phyloP scores from a whole-genome alignment of 2,888 invertebrate species.

The Sminthurinus aureus region DNA sequence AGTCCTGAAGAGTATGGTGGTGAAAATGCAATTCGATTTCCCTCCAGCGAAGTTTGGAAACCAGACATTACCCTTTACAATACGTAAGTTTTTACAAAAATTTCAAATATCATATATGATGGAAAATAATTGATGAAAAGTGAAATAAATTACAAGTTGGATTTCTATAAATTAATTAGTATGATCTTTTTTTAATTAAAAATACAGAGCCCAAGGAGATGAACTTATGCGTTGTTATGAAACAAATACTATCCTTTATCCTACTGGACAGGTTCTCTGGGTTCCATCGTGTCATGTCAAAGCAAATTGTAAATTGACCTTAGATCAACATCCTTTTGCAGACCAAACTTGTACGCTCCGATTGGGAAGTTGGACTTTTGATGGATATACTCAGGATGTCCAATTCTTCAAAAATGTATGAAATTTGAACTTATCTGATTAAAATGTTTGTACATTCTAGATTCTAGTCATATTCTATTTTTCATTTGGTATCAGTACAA shows the following conservation, averaged over 20 bases:
- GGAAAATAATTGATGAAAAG: not conserved
- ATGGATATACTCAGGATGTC: conserved; percentile 45
- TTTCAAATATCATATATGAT: not conserved
- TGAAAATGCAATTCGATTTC: conserved; percentile 65
- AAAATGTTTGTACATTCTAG: not conserved
- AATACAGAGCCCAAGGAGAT: not conserved
- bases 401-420: conserved; percentile 43
- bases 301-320: conserved; percentile 45
- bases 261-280: conserved; percentile 44
- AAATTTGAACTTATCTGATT: not conserved
- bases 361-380: conserved; percentile 53
- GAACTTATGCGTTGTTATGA: conserved; percentile 44
- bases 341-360: conserved; percentile 48
- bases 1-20: conserved; percentile 65
- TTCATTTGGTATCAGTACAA: not conserved
- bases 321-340: conserved; percentile 39
- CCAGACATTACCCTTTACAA: conserved; percentile 67
- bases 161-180: not conserved
- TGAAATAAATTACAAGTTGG: not conserved
- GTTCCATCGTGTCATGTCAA: conserved; percentile 50
- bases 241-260: conserved; percentile 43
- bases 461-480: not conserved
- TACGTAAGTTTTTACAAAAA: conserved; percentile 62
- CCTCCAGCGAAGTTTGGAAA: conserved; percentile 65
- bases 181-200: not conserved